Evolutionary conservation across 2,113 vertebrate genomes (phyloP).

Genomic region (Ammodytes marinus): DNA sequence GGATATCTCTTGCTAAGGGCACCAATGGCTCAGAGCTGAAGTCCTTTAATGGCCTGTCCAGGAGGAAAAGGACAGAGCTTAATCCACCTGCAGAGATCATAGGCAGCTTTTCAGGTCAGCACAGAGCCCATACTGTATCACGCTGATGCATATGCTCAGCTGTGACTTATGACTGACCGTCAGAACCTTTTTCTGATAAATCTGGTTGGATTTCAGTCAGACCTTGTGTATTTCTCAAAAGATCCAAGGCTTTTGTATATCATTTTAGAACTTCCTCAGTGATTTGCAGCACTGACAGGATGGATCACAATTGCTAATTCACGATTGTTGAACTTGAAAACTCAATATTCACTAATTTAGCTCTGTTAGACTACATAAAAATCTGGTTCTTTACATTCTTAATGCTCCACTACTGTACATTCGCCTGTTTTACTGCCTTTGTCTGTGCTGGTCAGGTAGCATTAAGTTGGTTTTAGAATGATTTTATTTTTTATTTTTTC

Average conservation of each 20-base stretch:
- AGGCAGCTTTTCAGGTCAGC: slow-evolving; percentile 24
- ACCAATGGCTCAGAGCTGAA: slow-evolving; percentile 31
- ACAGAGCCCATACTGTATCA: neutral
- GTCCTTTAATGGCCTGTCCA: slow-evolving; percentile 40
- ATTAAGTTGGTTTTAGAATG: too few species aligned
- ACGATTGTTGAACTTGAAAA: neutral
- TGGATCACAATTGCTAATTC: neutral
- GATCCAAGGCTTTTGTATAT: neutral
- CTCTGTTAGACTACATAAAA: too few species aligned
- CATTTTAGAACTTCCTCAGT: neutral
- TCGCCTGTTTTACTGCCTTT: too few species aligned
- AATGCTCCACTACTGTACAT: too few species aligned
- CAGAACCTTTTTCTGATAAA: neutral
- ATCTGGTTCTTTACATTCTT: too few species aligned
- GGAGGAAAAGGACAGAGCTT: slow-evolving; percentile 8
- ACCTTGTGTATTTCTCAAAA: neutral
- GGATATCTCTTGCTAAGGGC: slow-evolving; percentile 29
- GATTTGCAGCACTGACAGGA: neutral
- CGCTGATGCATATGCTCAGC: neutral
- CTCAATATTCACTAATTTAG: too few species aligned
- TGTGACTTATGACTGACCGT: neutral
- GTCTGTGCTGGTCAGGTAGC: too few species aligned
- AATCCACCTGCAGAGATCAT: slow-evolving; percentile 42
- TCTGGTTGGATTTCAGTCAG: neutral
- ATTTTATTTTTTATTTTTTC: too few species aligned